Evolutionary conservation across 1,140 invertebrate genomes (phyloP), one percentile per base, ranked within the genome.

Genomic region (Dinothrombium tinctorium): DNA sequence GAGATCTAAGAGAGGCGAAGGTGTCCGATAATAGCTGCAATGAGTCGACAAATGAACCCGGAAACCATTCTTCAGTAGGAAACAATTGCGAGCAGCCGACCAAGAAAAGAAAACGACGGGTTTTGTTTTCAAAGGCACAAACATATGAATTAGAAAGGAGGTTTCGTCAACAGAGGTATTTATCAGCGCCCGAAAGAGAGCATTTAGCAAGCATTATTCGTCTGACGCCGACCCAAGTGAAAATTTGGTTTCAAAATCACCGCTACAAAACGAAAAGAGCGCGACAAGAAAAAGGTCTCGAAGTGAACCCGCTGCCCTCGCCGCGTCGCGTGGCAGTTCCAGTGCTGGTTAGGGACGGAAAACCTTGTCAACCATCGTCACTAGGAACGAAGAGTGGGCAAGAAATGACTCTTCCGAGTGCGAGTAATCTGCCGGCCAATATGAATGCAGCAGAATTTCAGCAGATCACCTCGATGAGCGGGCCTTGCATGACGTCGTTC

Each of bases 111-210:
- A 98, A 98, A 60, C 69, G 92, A 25, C 69, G 94, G 1, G 87
- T 98, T 0, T 64, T 99, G 0, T 99, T 99, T 57, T 92, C 87
- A n/a, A 95, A 98, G 59, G 76, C 83, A 0, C 92, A 99, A 58
- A 95, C 90, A 26, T 90, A 89, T 65, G 89, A 96, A 63, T 62
- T 98, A 54, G 52, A 54, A 32, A 35, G 52, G 33, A 66, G 87
- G 53, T 98, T 98, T 64, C 89, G 73, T 45, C 64, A 69, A 44
- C 71, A 73, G 52, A 63, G 69, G 39, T 75, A 75, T 51, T 59
- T 75, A 8, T 74, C 69, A 2, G 71, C 72, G 0, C 65, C 65
- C 3, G 73, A 75, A 51, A 50, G 73, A 33, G 73, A 75, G 53
- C 61, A 68, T 42, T 57, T 75, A 42, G 72, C 73, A 4, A 56